Base-by-base conservation (phyloP, 2,797 vertebrate genomes). In the Pseudochaenichthys georgianus region DNA sequence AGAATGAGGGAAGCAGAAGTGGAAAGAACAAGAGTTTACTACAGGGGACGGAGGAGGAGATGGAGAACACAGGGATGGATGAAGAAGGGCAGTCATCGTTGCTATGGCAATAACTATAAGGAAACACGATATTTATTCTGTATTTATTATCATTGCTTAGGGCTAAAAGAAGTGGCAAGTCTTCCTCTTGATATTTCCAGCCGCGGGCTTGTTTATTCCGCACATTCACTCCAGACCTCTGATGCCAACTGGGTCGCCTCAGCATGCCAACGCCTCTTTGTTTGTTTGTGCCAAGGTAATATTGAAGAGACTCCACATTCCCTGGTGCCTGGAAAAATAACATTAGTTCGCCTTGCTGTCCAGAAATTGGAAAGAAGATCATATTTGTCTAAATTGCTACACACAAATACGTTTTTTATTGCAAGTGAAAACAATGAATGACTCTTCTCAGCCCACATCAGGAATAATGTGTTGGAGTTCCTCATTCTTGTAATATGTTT, bases 171-270 rank as follows among this genome's bases (percentile, higher is more conserved):
- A 78, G 79, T 58, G 81, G 78, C 76, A 80, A 12, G 16, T 70
- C 72, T 83, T 83, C 83, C 61, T 64, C 90, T 79, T 90, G 87
- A 54, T 75, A 70, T 82, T 79, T 84, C 72, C 84, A 50, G 77
- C 79, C 77, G 42, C 64, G 61, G 87, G 79, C 78, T 89, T 90
- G 91, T 91, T 91, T 90, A 85, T 83, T 74, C 85, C 72, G 51
- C 80, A 58, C 17, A 88, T 85, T 84, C 69, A 64, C 78, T 84
- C 86, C 88, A 90, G 87, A 55, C 66, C 57, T 76, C 64, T 9
- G 46, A 45, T 74, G 82, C 84, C 83, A 86, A 78, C 70, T 53
- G 78, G 75, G 78, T 73, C 79, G 75, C 64, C 73, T 76, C 72
- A 50, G 83, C 75, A 62, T 53, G 64, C 52, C 75, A 70, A 81